These are phyloP conservation scores for Hippocampus guttulatus DNA, from an alignment of 2,113 vertebrate species.

Conservation along the genomic window DNA sequence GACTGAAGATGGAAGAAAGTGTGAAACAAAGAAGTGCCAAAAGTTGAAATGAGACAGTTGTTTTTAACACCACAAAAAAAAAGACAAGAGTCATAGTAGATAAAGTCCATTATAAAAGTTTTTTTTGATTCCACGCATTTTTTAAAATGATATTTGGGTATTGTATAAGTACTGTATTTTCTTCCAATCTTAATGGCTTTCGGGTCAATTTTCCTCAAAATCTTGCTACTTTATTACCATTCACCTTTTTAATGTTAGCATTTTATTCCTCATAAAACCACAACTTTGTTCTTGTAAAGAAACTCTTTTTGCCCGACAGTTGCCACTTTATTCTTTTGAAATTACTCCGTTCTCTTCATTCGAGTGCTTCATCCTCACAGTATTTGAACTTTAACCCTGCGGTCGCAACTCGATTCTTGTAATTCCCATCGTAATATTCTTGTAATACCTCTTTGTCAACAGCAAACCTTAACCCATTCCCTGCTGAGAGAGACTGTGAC, in stretches of 20 bases:
- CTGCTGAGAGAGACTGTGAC: conserved; percentile 26
- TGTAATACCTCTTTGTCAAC: not conserved
- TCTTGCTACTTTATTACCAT: not conserved
- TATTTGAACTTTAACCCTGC: not conserved
- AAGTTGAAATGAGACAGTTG: conserved; percentile 27
- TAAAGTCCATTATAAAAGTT: too few relatives aligned
- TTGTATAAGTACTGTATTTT: too few relatives aligned
- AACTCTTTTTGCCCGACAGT: not conserved
- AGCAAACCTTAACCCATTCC: not conserved
- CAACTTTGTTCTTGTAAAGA: not conserved
- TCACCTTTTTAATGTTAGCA: not conserved
- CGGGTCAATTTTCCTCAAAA: not conserved
- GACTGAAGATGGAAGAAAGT: conserved; percentile 62
- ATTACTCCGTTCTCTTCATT: too few relatives aligned
- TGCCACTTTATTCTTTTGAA: too few relatives aligned
- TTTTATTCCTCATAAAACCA: not conserved
- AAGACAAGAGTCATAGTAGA: too few relatives aligned
- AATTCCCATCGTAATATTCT: not conserved
- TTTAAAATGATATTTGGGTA: too few relatives aligned
- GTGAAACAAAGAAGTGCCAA: conserved; percentile 35
- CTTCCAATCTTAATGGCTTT: too few relatives aligned
- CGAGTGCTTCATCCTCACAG: not conserved
- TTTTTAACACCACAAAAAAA: conserved; percentile 36
- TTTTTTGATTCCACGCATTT: too few relatives aligned
- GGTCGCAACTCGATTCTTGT: not conserved